A percentile compares a stretch with the other conserved stretches of the same genome.
These are phyloP conservation scores for Sycophaga agraensis DNA, from an alignment of 1,140 invertebrate species.

Conservation along the genomic window DNA sequence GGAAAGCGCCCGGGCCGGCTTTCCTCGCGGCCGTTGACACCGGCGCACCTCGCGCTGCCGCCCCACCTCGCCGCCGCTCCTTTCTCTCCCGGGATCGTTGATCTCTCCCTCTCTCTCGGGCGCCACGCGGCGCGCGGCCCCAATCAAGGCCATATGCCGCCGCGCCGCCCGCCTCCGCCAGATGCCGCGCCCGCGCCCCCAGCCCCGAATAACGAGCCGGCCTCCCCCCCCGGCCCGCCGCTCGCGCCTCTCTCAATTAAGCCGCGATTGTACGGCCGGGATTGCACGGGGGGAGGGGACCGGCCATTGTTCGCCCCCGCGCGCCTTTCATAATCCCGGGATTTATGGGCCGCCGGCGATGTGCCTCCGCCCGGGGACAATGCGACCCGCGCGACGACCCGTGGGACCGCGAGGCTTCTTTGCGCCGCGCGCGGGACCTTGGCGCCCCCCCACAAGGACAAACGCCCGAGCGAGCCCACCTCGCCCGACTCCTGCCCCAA, in stretches of 20 bases:
- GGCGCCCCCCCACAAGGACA: too few relatives aligned
- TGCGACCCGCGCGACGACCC: too few relatives aligned
- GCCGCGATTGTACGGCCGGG: too few relatives aligned
- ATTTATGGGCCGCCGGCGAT: too few relatives aligned
- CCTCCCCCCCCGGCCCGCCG: background rate
- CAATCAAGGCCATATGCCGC: background rate
- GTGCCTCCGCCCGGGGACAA: too few relatives aligned
- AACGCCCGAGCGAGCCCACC: too few relatives aligned
- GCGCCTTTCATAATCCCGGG: too few relatives aligned
- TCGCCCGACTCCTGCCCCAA: too few relatives aligned
- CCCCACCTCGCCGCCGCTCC: background rate
- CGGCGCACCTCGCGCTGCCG: background rate
- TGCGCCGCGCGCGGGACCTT: too few relatives aligned
- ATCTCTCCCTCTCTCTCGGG: background rate
- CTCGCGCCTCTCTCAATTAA: background rate
- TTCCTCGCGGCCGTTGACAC: constrained; percentile 38
- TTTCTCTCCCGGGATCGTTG: background rate
- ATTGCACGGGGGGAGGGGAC: too few relatives aligned
- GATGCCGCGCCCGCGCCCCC: background rate
- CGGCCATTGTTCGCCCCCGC: too few relatives aligned
- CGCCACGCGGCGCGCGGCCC: background rate
- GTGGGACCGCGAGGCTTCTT: too few relatives aligned
- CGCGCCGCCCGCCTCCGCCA: background rate
- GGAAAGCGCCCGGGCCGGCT: constrained; percentile 33
- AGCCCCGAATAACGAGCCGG: background rate